phyloP scores from a whole-genome alignment of 2,113 vertebrate genomes.

The Sus scrofa region DNA sequence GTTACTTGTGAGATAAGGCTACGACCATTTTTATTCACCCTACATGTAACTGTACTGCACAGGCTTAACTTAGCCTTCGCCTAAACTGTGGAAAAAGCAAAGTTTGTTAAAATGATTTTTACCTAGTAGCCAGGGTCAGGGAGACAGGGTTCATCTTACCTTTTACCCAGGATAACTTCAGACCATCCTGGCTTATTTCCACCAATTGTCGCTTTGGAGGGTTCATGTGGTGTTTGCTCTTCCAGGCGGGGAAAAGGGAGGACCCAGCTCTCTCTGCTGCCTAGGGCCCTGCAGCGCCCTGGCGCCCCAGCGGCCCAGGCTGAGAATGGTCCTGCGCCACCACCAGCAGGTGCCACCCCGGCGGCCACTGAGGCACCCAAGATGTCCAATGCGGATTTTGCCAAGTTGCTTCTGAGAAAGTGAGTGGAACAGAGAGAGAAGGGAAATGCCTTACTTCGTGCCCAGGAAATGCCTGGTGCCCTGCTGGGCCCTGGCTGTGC shows the following conservation, averaged over 20 bases:
- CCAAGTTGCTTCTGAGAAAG: slow-evolving; percentile 96
- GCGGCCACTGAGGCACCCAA: slow-evolving; percentile 84
- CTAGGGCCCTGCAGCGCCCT: slow-evolving; percentile 94
- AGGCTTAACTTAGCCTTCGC: neutral
- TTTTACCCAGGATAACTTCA: neutral
- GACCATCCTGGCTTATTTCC: neutral
- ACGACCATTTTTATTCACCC: neutral
- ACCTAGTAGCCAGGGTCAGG: neutral
- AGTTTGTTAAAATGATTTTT: neutral
- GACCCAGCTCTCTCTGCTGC: slow-evolving; percentile 95
- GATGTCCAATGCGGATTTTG: slow-evolving; percentile 98
- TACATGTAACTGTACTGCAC: rapidly evolving
- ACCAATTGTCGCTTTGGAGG: neutral
- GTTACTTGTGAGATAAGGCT: neutral
- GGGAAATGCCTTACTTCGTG: slow-evolving; percentile 89
- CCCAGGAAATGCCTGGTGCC: slow-evolving; percentile 58
- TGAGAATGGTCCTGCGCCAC: slow-evolving; percentile 91
- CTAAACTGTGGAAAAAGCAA: neutral
- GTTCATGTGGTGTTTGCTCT: slow-evolving; percentile 30
- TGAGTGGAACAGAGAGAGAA: slow-evolving; percentile 83
- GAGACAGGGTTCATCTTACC: neutral
- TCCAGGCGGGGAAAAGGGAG: slow-evolving; percentile 95
- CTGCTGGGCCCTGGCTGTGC: neutral
- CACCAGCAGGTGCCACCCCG: slow-evolving; percentile 65
- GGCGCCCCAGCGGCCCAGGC: slow-evolving; percentile 84